Evolutionary conservation across 1,140 invertebrate species (phyloP).

Genomic region (Meloidogyne floridensis): DNA sequence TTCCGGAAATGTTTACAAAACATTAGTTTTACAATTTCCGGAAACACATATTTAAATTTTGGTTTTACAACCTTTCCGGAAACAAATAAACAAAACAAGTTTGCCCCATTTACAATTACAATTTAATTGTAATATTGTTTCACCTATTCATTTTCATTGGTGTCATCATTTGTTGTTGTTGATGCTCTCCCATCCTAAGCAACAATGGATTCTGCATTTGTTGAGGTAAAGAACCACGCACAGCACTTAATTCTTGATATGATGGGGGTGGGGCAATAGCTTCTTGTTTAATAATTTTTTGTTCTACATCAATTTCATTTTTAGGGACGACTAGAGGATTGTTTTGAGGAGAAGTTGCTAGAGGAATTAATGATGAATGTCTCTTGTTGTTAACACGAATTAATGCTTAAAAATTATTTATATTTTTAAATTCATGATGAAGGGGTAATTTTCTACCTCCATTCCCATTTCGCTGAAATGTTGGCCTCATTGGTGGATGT

Average conservation of each 20-base stretch:
- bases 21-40: background rate
- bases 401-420: constrained; percentile 1
- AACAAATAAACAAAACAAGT: too few relatives aligned
- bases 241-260: constrained; percentile 57
- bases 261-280: constrained; percentile 51
- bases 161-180: constrained; percentile 16
- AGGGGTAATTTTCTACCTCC: background rate
- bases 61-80: too few relatives aligned
- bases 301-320: constrained; percentile 32
- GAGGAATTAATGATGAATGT: background rate
- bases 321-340: constrained; percentile 33
- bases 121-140: background rate
- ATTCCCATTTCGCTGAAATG: constrained; percentile 15
- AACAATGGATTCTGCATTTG: constrained; percentile 58
- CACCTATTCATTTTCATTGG: constrained; percentile 9
- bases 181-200: constrained; percentile 30
- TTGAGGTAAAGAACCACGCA: constrained; percentile 38
- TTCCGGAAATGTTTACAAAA: background rate
- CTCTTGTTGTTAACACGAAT: constrained; percentile 31
- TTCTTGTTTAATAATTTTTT: constrained; percentile 43
- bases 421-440: too few relatives aligned
- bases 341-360: constrained; percentile 11
- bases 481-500: background rate
- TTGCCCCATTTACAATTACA: too few relatives aligned
- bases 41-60: too few relatives aligned